These are phyloP conservation scores for Microtus ochrogaster DNA, from an alignment of 2,113 vertebrate species.

Conservation along the genomic window DNA sequence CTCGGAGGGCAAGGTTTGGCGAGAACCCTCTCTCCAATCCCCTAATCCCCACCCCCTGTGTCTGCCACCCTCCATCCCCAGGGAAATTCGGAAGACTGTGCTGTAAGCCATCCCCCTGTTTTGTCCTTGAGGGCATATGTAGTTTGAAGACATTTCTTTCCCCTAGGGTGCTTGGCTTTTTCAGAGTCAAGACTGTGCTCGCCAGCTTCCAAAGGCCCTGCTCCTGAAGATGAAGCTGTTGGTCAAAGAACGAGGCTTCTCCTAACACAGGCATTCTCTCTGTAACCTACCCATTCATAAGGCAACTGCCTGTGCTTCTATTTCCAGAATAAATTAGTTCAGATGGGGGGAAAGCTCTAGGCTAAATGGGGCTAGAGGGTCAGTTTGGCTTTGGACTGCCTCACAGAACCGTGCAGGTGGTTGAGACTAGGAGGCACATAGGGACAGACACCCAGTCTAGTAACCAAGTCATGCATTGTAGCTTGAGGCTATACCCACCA, in stretches of 20 bases:
- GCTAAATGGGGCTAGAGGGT: neutral
- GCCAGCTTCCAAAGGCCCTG: neutral
- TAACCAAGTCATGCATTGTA: neutral
- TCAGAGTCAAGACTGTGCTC: neutral
- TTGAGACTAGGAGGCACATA: too few relatives aligned
- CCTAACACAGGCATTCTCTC: neutral
- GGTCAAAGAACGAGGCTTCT: neutral
- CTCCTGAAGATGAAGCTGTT: neutral
- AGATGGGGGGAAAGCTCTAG: neutral
- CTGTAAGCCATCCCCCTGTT: neutral
- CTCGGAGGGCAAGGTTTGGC: neutral
- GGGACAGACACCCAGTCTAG: neutral
- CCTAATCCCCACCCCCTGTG: accelerated
- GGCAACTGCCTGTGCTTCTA: neutral
- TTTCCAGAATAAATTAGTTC: neutral
- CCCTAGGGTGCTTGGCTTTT: neutral
- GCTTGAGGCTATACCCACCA: neutral
- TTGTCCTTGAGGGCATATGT: neutral
- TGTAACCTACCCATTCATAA: too few relatives aligned
- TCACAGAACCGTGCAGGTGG: neutral
- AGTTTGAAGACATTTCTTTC: neutral
- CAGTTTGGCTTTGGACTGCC: neutral
- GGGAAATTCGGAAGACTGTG: neutral
- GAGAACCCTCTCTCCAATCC: neutral
- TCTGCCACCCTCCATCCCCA: neutral